phyloP scores from a whole-genome alignment of 2,888 invertebrate genomes.

The Diloba caeruleocephala region DNA sequence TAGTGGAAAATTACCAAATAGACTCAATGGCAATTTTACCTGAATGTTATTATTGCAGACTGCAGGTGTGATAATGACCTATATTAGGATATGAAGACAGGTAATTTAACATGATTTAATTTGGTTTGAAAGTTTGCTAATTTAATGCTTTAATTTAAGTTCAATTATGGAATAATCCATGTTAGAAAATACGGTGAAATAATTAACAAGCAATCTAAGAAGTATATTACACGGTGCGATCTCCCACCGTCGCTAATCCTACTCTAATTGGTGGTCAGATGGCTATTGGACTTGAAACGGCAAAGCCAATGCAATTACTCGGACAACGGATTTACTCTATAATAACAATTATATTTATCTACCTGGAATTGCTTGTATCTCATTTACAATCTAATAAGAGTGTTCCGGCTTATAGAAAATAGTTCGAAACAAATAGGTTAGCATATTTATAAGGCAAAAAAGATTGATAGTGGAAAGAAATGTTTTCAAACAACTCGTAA shows the following conservation, averaged over 20 bases:
- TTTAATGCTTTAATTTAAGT: neutral
- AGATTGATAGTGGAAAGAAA: constrained; percentile 56
- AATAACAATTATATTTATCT: constrained; percentile 53
- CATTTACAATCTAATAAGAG: constrained; percentile 19
- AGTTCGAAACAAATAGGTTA: constrained; percentile 4
- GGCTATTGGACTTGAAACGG: constrained; percentile 86
- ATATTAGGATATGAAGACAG: no score
- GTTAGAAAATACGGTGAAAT: constrained; percentile 61
- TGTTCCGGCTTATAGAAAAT: constrained; percentile 1
- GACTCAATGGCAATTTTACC: no score
- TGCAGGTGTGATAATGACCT: no score
- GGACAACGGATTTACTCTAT: constrained; percentile 71
- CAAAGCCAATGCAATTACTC: constrained; percentile 81
- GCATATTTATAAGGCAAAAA: constrained; percentile 41
- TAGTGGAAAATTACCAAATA: no score
- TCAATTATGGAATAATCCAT: constrained; percentile 38
- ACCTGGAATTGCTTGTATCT: constrained; percentile 3
- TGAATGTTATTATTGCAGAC: no score
- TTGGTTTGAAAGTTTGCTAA: no score
- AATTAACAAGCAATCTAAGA: constrained; percentile 76
- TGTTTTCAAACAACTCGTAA: constrained; percentile 57
- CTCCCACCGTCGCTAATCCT: constrained; percentile 78
- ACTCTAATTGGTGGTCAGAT: constrained; percentile 85
- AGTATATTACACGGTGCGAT: constrained; percentile 68
- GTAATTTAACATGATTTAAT: no score